These are phyloP conservation scores for Lasioglossum calceatum DNA, from an alignment of 2,888 invertebrate genomes.

Conservation along the genomic window DNA sequence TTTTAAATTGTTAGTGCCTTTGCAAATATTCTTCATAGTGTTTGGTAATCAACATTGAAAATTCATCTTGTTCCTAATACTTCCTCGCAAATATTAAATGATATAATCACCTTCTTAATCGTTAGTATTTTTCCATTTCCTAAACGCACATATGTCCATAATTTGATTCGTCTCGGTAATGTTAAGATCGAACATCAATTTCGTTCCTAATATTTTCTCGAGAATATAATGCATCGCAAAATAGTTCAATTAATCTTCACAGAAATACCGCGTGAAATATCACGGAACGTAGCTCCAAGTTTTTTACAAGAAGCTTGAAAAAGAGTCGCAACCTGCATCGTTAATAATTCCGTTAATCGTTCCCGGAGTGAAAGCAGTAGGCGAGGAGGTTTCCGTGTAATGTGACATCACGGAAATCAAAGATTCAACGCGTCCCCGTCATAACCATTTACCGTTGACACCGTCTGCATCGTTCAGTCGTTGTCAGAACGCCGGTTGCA, in stretches of 20 bases:
- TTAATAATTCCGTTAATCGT: constrained; percentile 11
- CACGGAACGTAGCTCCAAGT: accelerated
- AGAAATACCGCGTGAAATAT: background rate
- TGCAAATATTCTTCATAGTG: no score
- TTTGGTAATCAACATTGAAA: no score
- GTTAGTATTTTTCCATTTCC: background rate
- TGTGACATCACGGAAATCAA: constrained; percentile 76
- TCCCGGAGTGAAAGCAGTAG: background rate
- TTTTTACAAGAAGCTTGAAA: background rate
- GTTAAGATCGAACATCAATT: background rate
- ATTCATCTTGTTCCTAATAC: background rate
- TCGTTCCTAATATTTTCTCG: background rate
- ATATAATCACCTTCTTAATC: no score
- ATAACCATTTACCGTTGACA: constrained; percentile 81
- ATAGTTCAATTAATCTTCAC: no score
- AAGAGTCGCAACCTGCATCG: background rate
- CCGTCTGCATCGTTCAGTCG: constrained; percentile 79
- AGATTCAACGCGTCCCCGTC: constrained; percentile 79
- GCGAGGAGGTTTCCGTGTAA: constrained; percentile 66
- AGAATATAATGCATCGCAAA: background rate
- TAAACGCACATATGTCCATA: background rate
- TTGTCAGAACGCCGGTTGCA: constrained; percentile 73
- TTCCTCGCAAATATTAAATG: background rate
- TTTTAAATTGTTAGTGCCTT: no score
- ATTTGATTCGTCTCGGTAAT: no score